Evolutionary conservation across 1,140 invertebrate genomes (phyloP), one percentile per base, ranked within the genome.

Genomic region (Brachionus manjavacas): DNA sequence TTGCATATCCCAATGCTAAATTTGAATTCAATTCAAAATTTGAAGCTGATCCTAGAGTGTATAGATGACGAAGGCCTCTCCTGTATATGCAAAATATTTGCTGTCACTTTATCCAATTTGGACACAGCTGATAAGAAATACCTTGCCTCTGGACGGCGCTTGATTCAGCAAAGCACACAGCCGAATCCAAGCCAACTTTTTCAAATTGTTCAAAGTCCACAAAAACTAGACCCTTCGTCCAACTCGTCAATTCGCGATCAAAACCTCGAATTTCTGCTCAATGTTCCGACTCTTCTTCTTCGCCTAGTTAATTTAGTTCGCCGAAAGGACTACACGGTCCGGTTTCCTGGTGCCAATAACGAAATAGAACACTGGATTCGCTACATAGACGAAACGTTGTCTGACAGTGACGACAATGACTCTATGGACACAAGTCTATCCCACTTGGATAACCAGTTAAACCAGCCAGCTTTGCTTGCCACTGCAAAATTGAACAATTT

Each of bases 31-130:
- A 25, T 86, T 89, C 88, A 85, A 41, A 89, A 89, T 84, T 85
- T 89, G 46, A 85, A 86, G 39, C 76, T 85, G n/a, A 81, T 89
- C 35, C 86, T 89, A 25, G 83, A 85, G 20, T 86, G 86, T 55
- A 84, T 89, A 0, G 87, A 87, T 83, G 89, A 89, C 79, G 85
- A 86, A 52, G 87, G 89, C 70, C 85, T 89, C 16, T 88, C 88
- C 8, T 89, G 89, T 81, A 89, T 89, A 84, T 89, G 88, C 85
- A 86, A 88, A 39, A 88, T 89, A 79, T 85, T 89, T 9, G 88
- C 89, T 81, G 88, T 89, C 14, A 88, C 88, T 28, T 88, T 89
- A 72, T 89, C 89, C 41, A 88, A 89, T 85, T 85, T 89, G 2
- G 89, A 89, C 85, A 88, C 89, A 20, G 88, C 88, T 85, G 89